A percentile compares a stretch with the other conserved stretches of the same genome.
phyloP scores from a whole-genome alignment of 1,140 invertebrate genomes.

The Drosophila nigromelanica region DNA sequence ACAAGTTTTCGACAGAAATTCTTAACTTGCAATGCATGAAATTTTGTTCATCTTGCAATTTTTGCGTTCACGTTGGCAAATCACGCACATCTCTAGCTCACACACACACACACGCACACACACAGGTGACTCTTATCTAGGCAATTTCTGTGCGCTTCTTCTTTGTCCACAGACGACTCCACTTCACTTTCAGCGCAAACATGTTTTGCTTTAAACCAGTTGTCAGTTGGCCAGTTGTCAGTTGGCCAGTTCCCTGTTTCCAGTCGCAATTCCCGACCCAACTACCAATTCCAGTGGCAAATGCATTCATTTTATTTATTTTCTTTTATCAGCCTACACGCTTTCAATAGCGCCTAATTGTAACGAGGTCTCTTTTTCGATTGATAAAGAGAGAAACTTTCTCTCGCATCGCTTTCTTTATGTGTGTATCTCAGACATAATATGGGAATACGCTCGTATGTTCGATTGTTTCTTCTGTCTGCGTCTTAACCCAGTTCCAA shows the following conservation, averaged over 20 bases:
- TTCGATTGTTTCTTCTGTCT: constrained; percentile 2
- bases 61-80: not conserved
- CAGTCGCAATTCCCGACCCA: not conserved
- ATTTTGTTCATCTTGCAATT: too few species aligned
- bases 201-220: constrained; percentile 67
- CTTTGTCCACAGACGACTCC: constrained; percentile 19
- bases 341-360: constrained; percentile 44
- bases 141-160: constrained; percentile 28
- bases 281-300: constrained; percentile 11
- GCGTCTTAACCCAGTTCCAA: constrained; percentile 61
- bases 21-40: too few species aligned
- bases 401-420: constrained; percentile 58
- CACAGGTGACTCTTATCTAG: constrained; percentile 52
- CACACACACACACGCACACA: not conserved
- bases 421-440: not conserved
- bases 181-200: constrained; percentile 75
- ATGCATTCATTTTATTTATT: constrained; percentile 10
- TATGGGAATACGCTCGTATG: constrained; percentile 12
- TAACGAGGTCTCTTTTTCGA: constrained; percentile 52
- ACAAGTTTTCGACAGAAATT: too few species aligned
- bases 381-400: constrained; percentile 69
- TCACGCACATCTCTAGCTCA: constrained; percentile 8
- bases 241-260: constrained; percentile 8
- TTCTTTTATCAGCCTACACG: constrained; percentile 12
- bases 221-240: constrained; percentile 38